phyloP scores from a whole-genome alignment of 1,140 invertebrate species.

The Leptinotarsa defecta region DNA sequence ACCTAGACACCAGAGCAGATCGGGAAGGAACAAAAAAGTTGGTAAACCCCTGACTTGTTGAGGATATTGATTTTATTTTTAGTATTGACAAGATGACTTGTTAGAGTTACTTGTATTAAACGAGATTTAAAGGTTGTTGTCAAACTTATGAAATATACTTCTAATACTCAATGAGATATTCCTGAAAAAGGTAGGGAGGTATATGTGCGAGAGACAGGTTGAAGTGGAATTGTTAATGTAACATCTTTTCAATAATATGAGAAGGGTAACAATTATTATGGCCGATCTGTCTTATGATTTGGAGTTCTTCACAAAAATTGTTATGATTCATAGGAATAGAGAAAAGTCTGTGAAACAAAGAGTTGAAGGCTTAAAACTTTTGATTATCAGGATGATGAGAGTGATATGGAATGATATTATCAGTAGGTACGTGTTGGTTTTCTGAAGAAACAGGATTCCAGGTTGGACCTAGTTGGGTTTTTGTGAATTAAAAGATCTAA shows the following conservation, averaged over 20 bases:
- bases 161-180: no score
- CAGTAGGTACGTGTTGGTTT: not conserved
- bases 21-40: no score
- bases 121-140: no score
- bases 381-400: not conserved
- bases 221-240: not conserved
- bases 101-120: no score
- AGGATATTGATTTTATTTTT: no score
- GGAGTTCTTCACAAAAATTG: not conserved
- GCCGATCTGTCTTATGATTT: not conserved
- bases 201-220: not conserved
- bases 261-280: not conserved
- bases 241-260: not conserved
- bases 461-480: not conserved
- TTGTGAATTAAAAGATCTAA: not conserved
- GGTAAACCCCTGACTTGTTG: no score
- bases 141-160: no score
- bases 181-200: not conserved
- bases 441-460: not conserved
- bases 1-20: not conserved
- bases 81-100: no score
- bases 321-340: not conserved
- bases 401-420: not conserved
- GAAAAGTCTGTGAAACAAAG: not conserved
- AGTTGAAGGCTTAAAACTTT: not conserved